Evolutionary conservation across 2,888 invertebrate species (phyloP).

Genomic region (Seira ritae): DNA sequence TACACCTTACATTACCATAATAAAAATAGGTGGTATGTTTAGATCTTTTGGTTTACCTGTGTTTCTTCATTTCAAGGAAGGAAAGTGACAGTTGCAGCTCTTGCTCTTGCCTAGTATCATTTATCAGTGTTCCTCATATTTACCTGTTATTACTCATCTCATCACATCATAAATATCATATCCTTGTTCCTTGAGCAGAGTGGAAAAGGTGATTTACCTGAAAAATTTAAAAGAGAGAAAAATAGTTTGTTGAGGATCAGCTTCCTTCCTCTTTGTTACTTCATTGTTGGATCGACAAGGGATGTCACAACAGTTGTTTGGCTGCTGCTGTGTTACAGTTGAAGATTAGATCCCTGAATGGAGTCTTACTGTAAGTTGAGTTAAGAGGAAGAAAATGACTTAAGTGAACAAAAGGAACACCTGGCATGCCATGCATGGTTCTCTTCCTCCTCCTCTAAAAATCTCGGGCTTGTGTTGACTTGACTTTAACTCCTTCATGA

Average conservation of each 20-base stretch:
- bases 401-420: constrained; percentile 46
- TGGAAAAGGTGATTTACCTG: constrained; percentile 35
- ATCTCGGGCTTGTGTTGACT: too few species aligned
- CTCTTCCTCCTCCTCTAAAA: too few species aligned
- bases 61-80: constrained; percentile 36
- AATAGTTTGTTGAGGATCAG: too few species aligned
- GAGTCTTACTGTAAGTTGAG: too few species aligned
- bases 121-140: constrained; percentile 40
- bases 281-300: neutral
- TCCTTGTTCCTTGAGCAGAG: too few species aligned
- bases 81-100: constrained; percentile 54
- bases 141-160: neutral
- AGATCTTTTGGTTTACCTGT: too few species aligned
- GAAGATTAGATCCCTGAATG: too few species aligned
- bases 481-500: constrained; percentile 49
- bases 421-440: too few species aligned
- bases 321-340: neutral
- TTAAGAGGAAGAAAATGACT: too few species aligned
- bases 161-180: neutral
- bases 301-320: constrained; percentile 56
- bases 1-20: too few species aligned
- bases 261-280: constrained; percentile 21
- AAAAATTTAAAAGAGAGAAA: constrained; percentile 24
- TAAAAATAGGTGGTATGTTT: too few species aligned
- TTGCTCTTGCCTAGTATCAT: too few species aligned